Conservation (phyloP, 2,888 invertebrate species). For the Tiphia femorata region DNA sequence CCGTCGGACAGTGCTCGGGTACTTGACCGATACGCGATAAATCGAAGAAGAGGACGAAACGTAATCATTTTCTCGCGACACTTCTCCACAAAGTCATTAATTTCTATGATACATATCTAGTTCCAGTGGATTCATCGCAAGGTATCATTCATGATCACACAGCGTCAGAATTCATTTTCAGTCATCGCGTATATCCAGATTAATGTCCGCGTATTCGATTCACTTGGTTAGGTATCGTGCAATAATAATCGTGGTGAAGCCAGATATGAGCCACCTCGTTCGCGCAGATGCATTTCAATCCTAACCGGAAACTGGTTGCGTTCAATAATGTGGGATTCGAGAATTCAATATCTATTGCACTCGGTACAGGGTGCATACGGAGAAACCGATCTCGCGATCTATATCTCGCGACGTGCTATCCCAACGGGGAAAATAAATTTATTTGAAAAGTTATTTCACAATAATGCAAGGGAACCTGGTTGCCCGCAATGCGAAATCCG, state of each 20-base stretch:
- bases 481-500: constrained; percentile 47
- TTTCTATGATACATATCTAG: no score
- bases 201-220: not conserved
- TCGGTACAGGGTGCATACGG: no score
- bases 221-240: not conserved
- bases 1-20: no score
- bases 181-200: no score
- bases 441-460: not conserved
- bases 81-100: no score
- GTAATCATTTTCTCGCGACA: no score
- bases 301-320: constrained; percentile 13
- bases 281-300: constrained; percentile 20
- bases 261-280: not conserved
- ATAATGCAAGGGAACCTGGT: constrained; percentile 17
- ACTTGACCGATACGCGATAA: no score
- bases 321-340: constrained; percentile 22
- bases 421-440: not conserved
- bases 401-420: no score
- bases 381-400: not conserved
- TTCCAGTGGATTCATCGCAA: no score
- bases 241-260: constrained; percentile 12
- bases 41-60: no score
- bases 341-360: constrained; percentile 34
- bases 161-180: no score
- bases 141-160: no score